Base-by-base conservation (phyloP, 2,888 invertebrate genomes). In the Trichacis sp. region DNA sequence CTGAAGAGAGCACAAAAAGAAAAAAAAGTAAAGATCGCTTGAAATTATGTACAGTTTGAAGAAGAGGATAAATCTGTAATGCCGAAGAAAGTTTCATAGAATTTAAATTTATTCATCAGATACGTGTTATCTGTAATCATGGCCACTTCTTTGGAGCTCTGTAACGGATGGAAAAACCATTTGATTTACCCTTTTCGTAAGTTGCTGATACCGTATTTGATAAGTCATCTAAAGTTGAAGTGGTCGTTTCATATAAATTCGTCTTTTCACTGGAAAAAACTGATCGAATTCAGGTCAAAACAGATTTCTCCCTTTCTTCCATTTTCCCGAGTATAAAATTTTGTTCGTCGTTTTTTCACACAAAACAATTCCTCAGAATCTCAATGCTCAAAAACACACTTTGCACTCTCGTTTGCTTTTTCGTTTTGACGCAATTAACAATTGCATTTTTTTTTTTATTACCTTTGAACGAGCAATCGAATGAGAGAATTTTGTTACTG, bases 71-170 rank as follows among this genome's bases (percentile, higher is more conserved):
- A 24, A 24, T 24, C 29, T 29, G 29, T 29, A 29, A 29, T 29
- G 29, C 29, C 4, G 29, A 4, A 4, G 9, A 29, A n/a, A n/a
- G n/a, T n/a, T n/a, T n/a, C n/a, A n/a, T n/a, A n/a, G n/a, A n/a
- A n/a, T n/a, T n/a, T n/a, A 9, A 19, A 19, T 43, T 43, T 12
- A 17, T 17, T 43, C 17, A 43, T 43, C 19, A 9, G 19, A 43
- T 43, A 43, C 18, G 43, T 43, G 17, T 4, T 43, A 43, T 43
- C 19, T 19, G 19, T 15, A 43, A 43, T 43, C 19, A 43, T 18
- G 1, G n/a, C 19, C 19, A 43, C 19, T 43, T 43, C 6, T 43
- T 43, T 43, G 2, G 5, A 43, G 43, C 2, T 6, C 19, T 14
- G 19, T 18, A 43, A n/a, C n/a, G 9, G 18, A 43, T 19, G 5